Evolutionary conservation across 1,140 invertebrate species (phyloP).

Genomic region (Argopecten irradians): DNA sequence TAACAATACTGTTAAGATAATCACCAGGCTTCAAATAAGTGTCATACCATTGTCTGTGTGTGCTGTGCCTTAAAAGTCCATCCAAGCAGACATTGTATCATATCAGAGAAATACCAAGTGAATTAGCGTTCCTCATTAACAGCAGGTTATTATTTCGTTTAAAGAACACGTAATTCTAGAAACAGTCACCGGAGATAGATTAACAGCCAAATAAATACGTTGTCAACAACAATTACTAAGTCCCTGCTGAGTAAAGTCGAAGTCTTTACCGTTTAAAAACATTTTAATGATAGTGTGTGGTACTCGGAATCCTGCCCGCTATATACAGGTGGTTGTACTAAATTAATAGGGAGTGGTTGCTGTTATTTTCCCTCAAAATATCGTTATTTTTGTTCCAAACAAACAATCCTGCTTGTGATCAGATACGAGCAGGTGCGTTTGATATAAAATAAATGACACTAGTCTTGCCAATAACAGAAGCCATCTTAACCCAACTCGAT

Average conservation of each 20-base stretch:
- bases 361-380: no score
- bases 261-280: not conserved
- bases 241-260: not conserved
- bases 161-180: not conserved
- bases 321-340: no score
- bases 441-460: no score
- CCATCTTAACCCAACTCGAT: no score
- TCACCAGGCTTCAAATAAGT: not conserved
- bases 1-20: not conserved
- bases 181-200: not conserved
- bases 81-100: not conserved
- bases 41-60: not conserved
- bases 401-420: no score
- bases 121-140: not conserved
- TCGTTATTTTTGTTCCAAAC: no score
- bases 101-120: not conserved
- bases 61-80: not conserved
- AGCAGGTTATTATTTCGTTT: not conserved
- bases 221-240: not conserved
- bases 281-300: not conserved
- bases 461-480: no score
- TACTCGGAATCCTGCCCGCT: no score
- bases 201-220: not conserved
- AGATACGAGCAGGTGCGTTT: no score
- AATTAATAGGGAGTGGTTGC: no score